Percentiles rank a stretch among this genome's conserved stretches.
Conservation (phyloP, 2,113 vertebrate genomes). For the Aythya baeri region DNA sequence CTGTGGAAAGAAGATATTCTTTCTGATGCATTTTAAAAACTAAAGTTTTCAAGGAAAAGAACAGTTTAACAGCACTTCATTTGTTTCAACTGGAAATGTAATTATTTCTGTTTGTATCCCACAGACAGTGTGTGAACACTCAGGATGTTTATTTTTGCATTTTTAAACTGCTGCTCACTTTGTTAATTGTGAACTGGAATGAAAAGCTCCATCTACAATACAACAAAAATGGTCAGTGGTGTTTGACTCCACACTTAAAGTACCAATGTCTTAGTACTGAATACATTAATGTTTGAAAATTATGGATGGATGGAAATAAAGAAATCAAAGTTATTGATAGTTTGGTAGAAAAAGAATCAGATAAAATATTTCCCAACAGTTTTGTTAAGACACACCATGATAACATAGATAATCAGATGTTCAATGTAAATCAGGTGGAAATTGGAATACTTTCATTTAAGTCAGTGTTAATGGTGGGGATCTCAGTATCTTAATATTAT, state of each 20-base stretch:
- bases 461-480: not conserved
- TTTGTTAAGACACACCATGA: not conserved
- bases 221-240: not conserved
- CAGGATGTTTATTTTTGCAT: not conserved
- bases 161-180: not conserved
- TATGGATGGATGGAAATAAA: not conserved
- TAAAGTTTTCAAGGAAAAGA: not conserved
- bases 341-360: not conserved
- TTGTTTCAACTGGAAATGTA: not conserved
- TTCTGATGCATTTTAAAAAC: not conserved
- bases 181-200: not conserved
- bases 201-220: not conserved
- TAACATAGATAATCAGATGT: not conserved
- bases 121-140: not conserved
- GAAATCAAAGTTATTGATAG: not conserved
- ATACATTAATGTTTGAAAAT: not conserved
- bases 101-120: not conserved
- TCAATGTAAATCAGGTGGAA: rapidly evolving
- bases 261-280: not conserved
- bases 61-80: not conserved
- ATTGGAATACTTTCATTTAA: not conserved
- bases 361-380: not conserved
- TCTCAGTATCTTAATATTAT: not conserved
- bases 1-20: not conserved
- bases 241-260: not conserved